Conservation (phyloP, 2,113 vertebrate species). For the Poeciliopsis prolifica region DNA sequence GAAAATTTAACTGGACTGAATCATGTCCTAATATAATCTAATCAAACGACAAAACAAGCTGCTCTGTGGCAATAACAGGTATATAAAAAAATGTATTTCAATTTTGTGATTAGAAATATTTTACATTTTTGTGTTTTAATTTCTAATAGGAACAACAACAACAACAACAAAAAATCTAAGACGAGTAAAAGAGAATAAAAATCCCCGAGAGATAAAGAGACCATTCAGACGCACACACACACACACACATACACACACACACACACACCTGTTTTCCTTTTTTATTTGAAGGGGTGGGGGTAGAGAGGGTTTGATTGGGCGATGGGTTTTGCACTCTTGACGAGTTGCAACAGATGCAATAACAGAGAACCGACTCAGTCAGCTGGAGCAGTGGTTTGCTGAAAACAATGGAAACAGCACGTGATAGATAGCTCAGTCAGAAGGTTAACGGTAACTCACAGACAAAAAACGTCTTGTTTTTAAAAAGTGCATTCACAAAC, state of each 20-base stretch:
- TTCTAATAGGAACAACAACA: not conserved
- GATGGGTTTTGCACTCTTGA: constrained; percentile 71
- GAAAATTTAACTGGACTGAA: not conserved
- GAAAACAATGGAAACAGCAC: constrained; percentile 76
- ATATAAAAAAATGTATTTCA: not conserved
- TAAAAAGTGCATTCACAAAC: constrained; percentile 98
- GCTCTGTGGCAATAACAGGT: not conserved
- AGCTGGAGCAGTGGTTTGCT: constrained; percentile 71
- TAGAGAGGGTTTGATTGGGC: constrained; percentile 77
- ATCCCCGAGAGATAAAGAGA: constrained; percentile 53
- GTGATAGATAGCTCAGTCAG: constrained; percentile 79
- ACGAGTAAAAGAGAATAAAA: constrained; percentile 42
- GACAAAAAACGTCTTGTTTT: constrained; percentile 91
- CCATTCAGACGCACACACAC: constrained; percentile 64
- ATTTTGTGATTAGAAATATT: no score
- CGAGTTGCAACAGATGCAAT: constrained; percentile 72
- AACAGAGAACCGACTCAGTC: constrained; percentile 71
- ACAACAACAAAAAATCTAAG: no score
- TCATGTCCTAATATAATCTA: not conserved
- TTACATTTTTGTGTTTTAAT: not conserved
- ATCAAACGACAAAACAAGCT: not conserved
- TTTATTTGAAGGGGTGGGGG: constrained; percentile 72
- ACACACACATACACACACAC: constrained; percentile 30
- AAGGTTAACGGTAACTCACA: constrained; percentile 88
- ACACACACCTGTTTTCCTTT: constrained; percentile 75